Evolutionary conservation across 1,140 invertebrate species (phyloP).

Genomic region (Saccostrea cuccullata): DNA sequence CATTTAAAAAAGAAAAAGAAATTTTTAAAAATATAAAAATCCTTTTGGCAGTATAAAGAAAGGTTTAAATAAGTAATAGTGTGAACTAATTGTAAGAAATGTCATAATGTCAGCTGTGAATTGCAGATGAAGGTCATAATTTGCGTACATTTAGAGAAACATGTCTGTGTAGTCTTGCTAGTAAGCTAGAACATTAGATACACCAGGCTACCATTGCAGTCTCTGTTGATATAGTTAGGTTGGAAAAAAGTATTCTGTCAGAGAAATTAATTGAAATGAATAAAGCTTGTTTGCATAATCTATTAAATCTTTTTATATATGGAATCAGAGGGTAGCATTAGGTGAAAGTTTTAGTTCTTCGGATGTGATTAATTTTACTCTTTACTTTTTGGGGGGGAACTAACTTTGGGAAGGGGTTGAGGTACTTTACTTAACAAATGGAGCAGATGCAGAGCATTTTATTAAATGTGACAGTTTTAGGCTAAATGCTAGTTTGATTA

Average conservation of each 20-base stretch:
- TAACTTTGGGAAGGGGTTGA: too few relatives aligned
- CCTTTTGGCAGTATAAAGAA: background rate
- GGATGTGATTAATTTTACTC: too few relatives aligned
- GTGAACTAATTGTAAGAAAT: background rate
- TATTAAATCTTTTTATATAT: background rate
- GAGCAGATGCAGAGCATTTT: too few relatives aligned
- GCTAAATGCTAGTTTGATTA: too few relatives aligned
- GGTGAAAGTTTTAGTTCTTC: too few relatives aligned
- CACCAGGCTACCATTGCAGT: background rate
- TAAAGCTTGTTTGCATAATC: constrained; percentile 17
- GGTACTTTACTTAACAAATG: too few relatives aligned
- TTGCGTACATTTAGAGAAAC: background rate
- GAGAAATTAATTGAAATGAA: constrained; percentile 2
- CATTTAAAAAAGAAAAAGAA: background rate
- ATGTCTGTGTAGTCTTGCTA: background rate
- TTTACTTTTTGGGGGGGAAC: too few relatives aligned
- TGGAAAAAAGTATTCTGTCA: constrained; percentile 19
- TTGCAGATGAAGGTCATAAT: background rate
- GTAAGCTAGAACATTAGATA: background rate
- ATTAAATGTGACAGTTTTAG: too few relatives aligned
- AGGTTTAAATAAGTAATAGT: background rate
- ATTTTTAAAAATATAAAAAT: background rate
- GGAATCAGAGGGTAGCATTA: background rate
- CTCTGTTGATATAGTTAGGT: constrained; percentile 22
- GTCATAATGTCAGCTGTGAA: background rate